A percentile compares a stretch with the other conserved stretches of the same genome.
Conservation (phyloP, 2,113 vertebrate species). For the Plectropomus leopardus region DNA sequence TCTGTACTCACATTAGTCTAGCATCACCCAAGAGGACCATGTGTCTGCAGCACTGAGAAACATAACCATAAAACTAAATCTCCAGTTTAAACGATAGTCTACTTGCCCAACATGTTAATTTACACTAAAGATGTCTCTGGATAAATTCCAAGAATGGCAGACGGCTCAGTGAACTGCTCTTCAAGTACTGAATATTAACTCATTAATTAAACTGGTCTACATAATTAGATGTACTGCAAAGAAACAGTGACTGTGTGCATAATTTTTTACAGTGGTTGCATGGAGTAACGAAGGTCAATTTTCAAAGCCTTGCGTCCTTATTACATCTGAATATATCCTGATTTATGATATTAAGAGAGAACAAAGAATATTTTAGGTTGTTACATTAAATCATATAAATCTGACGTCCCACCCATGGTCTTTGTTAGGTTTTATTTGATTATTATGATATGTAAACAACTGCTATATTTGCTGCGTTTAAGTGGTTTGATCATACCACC, state of each 20-base stretch:
- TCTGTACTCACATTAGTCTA: conserved; percentile 66
- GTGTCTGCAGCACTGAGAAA: conserved; percentile 53
- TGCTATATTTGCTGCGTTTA: too few relatives aligned
- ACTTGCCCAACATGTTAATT: conserved; percentile 66
- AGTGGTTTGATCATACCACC: too few relatives aligned
- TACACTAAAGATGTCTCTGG: conserved; percentile 62
- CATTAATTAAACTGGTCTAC: conserved; percentile 46
- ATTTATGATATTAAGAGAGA: conserved; percentile 21
- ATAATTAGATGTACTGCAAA: neutral
- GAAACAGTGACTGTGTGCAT: conserved; percentile 10
- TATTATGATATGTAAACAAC: too few relatives aligned
- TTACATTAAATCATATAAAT: too few relatives aligned
- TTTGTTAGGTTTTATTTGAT: too few relatives aligned
- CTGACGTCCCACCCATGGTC: too few relatives aligned
- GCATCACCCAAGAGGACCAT: conserved; percentile 65
- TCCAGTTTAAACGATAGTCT: conserved; percentile 56
- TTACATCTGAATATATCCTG: conserved; percentile 20
- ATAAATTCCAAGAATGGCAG: conserved; percentile 50
- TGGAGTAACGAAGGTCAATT: conserved; percentile 22
- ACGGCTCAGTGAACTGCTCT: conserved; percentile 21
- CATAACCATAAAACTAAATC: conserved; percentile 71
- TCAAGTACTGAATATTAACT: conserved; percentile 33
- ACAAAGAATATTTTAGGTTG: neutral
- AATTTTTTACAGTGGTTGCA: neutral
- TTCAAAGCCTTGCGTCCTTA: conserved; percentile 10